Base-by-base conservation (phyloP, 2,797 vertebrate species). In the Emydoidea blandingii region DNA sequence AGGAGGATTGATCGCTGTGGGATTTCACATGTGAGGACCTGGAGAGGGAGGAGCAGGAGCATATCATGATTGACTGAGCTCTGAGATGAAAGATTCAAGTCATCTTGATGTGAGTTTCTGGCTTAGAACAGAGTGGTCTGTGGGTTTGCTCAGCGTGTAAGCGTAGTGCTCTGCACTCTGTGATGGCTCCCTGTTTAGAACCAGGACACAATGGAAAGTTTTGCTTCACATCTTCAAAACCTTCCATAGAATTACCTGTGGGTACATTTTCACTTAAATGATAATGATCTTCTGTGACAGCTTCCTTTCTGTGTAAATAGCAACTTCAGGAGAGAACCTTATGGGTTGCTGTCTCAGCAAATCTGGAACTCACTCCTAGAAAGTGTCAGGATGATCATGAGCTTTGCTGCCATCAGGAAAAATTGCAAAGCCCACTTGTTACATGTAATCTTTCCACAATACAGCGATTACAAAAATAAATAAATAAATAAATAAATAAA, bases 401-500 rank as follows among this genome's bases (percentile, higher is more conserved):
- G 19, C 21, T 84, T 76, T 56, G 12, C 49, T 76, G 16, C 47
- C 0, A 0, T 83, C 78, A 37, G 52, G 37, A 29, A 34, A 83
- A 84, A 29, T 2, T 18, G 5, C 29, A 59, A 79, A 86, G 23
- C 4, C 1, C 5, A 0, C 31, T 88, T 92, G 37, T 85, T 92
- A 85, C 85, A 11, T 10, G 37, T 7, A 37, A 8, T 44, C 5
- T 29, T 89, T 11, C 57, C 21, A 10, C 11, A 0, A 0, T 29
- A 11, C 76, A 88, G 16, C 29, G 31, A 59, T 59, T 31, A 59
- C 50, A 5, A 50, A 50, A 49, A 49, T 12, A 49, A 49, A 47
- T 11, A 10, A 50, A 50, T 4, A 50, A 50, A n/a, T n/a, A n/a
- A n/a, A 50, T 50, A 59, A 59, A 59, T 3, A 59, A 59, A 59